Conservation (phyloP, 37 sponge, comb jelly and placozoan genomes). For the Amphimedon queenslandica region DNA sequence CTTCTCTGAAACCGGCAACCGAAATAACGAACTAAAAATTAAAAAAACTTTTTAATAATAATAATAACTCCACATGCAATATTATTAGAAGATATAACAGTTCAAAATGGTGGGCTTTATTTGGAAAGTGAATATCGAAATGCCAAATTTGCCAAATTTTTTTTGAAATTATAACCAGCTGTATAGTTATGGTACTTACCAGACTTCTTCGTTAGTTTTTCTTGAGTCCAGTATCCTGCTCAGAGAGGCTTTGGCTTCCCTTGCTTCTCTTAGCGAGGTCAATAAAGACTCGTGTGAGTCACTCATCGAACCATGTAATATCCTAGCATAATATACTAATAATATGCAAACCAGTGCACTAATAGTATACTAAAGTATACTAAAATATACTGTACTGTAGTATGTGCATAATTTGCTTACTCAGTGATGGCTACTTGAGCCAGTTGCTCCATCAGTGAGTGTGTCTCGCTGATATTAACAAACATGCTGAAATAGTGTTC, state of each 20-base stretch:
- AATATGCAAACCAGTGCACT: too few relatives aligned
- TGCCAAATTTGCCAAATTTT: too few relatives aligned
- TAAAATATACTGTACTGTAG: neutral
- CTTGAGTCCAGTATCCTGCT: conserved; percentile 38
- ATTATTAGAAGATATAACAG: too few relatives aligned
- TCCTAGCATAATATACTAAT: conserved; percentile 10
- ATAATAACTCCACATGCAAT: too few relatives aligned
- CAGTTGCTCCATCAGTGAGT: conserved; percentile 74
- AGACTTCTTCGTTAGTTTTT: conserved; percentile 37
- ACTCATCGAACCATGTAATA: conserved; percentile 12
- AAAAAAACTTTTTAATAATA: too few relatives aligned
- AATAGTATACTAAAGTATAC: too few relatives aligned
- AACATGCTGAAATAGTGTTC: conserved; percentile 54
- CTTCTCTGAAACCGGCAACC: conserved; percentile 62
- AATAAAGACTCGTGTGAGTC: conserved; percentile 24
- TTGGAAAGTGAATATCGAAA: too few relatives aligned
- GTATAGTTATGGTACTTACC: conserved; percentile 16
- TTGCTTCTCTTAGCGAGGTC: conserved; percentile 20
- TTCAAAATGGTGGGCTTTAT: too few relatives aligned
- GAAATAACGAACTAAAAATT: conserved; percentile 49
- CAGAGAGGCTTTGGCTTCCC: conserved; percentile 27
- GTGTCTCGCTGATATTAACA: conserved; percentile 51
- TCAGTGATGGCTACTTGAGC: conserved; percentile 50
- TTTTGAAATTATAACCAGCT: too few relatives aligned
- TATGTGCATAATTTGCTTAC: conserved; percentile 11